Base-by-base conservation (phyloP, 2,888 invertebrate genomes). In the Chloromyia formosa region DNA sequence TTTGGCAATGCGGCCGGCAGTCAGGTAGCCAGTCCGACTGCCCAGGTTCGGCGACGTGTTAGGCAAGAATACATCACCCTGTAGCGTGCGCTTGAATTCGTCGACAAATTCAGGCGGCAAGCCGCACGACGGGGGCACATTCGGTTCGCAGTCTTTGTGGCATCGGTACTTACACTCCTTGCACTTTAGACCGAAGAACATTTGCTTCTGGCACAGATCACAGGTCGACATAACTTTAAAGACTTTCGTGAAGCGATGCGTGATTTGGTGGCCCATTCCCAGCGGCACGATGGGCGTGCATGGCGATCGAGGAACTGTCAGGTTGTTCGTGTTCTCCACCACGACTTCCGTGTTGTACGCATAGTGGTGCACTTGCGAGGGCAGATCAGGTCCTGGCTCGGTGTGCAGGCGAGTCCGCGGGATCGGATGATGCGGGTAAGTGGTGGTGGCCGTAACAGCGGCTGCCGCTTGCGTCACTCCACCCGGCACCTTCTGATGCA, bases 51-150 rank as follows among this genome's bases (percentile, higher is more conserved):
- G 85, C 9, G 85, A 85, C 53, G 82, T 81, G 77, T 85, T 82
- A 86, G 81, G 56, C 69, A 77, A 77, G 54, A 79, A 78, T 10
- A 79, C 89, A 80, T 92, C 91, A 74, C 77, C 79, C 79, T 90
- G 90, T 82, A 92, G 86, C 79, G 90, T 91, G 82, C 91, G 91
- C 82, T 92, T 92, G 83, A 96, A 96, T 78, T 92, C 93, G 77
- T 93, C 91, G 27, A 96, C 90, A 79, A 93, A 90, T 83, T 93
- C 94, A 14, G 90, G 90, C n/a, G 96, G 95, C 79, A 97, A 86
- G 35, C 95, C 95, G 86, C 98, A 98, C 49, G 95, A 94, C 0
- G 96, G 94, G 78, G 96, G 94, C 79, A 96, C 97, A 87, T 94
- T 94, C 68, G 91, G 90, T 81, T 94, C 95, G 83, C 97, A 97